These are phyloP conservation scores for Stomatorhinus walkeri DNA, from an alignment of 2,797 vertebrate genomes.

Conservation along the genomic window DNA sequence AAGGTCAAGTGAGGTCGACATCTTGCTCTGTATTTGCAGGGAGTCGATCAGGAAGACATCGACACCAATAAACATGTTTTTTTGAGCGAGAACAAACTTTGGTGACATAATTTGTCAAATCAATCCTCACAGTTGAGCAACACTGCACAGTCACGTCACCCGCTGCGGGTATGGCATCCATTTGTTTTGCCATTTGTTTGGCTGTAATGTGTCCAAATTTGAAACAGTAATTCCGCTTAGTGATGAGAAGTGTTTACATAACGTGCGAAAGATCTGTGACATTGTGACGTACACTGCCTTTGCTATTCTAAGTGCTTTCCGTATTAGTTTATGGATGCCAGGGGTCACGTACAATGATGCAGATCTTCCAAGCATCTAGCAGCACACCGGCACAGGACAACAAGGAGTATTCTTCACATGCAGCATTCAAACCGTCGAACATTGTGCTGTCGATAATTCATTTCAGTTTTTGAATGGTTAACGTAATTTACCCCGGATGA, in stretches of 20 bases:
- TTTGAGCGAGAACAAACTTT: constrained; percentile 36
- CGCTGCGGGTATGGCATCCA: constrained; percentile 27
- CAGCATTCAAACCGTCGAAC: neutral
- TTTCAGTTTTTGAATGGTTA: neutral
- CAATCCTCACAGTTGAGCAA: constrained; percentile 34
- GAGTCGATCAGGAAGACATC: neutral
- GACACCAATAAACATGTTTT: neutral
- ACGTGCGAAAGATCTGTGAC: neutral
- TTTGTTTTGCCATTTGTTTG: constrained; percentile 33
- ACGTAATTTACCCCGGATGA: neutral
- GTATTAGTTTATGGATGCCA: constrained; percentile 29
- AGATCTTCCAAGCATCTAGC: neutral
- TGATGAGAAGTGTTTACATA: constrained; percentile 34
- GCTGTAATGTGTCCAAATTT: constrained; percentile 34
- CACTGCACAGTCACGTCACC: constrained; percentile 32
- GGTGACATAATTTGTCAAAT: constrained; percentile 43
- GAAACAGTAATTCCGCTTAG: constrained; percentile 28
- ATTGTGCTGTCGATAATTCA: neutral
- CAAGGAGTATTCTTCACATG: neutral
- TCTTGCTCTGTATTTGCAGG: constrained; percentile 19
- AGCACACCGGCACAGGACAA: neutral
- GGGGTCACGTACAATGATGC: constrained; percentile 23
- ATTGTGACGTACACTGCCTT: constrained; percentile 36
- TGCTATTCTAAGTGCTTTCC: constrained; percentile 29
- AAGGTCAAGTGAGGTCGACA: constrained; percentile 40